These are phyloP conservation scores for Menidia menidia DNA, from an alignment of 2,797 vertebrate genomes.

Conservation along the genomic window DNA sequence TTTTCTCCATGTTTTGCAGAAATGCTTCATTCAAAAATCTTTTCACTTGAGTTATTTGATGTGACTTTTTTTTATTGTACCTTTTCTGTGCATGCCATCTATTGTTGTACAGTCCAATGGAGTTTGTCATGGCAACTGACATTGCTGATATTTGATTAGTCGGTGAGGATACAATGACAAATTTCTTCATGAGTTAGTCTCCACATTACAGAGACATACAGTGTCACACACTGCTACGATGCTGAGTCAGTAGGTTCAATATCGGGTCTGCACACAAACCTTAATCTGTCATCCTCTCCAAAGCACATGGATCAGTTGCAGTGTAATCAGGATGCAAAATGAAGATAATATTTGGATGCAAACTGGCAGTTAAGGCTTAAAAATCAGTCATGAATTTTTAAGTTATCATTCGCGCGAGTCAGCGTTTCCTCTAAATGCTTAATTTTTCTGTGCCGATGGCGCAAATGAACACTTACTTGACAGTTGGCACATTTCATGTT, in stretches of 20 bases:
- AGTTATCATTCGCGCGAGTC: background rate
- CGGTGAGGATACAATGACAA: background rate
- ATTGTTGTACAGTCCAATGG: slow-evolving; percentile 76
- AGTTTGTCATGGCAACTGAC: slow-evolving; percentile 78
- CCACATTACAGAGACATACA: slow-evolving; percentile 1
- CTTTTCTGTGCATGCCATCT: slow-evolving; percentile 61
- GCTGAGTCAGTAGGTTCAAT: background rate
- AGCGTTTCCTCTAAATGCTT: background rate
- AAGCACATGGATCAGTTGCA: slow-evolving; percentile 45
- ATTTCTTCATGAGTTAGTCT: background rate
- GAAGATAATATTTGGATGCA: slow-evolving; percentile 37
- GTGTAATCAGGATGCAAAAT: slow-evolving; percentile 23
- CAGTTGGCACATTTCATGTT: background rate
- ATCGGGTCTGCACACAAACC: slow-evolving; percentile 15
- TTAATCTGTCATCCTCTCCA: slow-evolving; percentile 61
- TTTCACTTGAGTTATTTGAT: slow-evolving; percentile 36
- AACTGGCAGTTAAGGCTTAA: slow-evolving; percentile 21
- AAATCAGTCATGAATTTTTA: background rate
- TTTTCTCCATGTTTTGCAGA: slow-evolving; percentile 19
- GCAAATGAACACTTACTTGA: background rate
- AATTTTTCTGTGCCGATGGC: background rate
- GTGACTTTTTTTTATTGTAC: slow-evolving; percentile 59
- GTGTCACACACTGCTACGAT: background rate
- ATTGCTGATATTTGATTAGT: slow-evolving; percentile 6
- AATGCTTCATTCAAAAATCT: slow-evolving; percentile 13